phyloP scores from a whole-genome alignment of 2,888 invertebrate species.

The Busseola fusca region DNA sequence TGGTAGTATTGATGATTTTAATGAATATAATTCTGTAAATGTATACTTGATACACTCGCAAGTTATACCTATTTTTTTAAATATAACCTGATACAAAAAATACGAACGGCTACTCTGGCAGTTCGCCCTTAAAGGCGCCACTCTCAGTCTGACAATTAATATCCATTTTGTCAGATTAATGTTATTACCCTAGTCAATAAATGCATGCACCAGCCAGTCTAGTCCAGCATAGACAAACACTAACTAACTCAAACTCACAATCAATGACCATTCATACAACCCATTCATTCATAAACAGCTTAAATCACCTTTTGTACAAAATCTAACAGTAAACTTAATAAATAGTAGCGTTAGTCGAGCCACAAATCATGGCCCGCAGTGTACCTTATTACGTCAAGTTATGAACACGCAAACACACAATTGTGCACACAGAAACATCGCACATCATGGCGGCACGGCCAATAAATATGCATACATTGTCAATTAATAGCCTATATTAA shows the following conservation, averaged over 20 bases:
- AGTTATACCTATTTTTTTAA: too few relatives aligned
- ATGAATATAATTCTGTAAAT: too few relatives aligned
- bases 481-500: slow-evolving; percentile 61
- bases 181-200: not conserved
- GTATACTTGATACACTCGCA: too few relatives aligned
- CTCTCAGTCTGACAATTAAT: not conserved
- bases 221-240: slow-evolving; percentile 8
- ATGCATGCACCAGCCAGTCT: not conserved
- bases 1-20: too few relatives aligned
- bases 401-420: slow-evolving; percentile 60
- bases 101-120: too few relatives aligned
- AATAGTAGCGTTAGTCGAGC: slow-evolving; percentile 22
- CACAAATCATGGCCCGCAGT: slow-evolving; percentile 43
- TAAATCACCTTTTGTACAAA: slow-evolving; percentile 44
- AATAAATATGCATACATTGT: slow-evolving; percentile 62
- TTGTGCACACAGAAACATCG: slow-evolving; percentile 52
- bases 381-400: slow-evolving; percentile 57
- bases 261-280: slow-evolving; percentile 11
- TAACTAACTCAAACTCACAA: slow-evolving; percentile 27
- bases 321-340: slow-evolving; percentile 51
- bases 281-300: slow-evolving; percentile 31
- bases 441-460: slow-evolving; percentile 51
- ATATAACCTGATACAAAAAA: too few relatives aligned
- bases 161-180: not conserved
- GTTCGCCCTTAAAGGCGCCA: not conserved